A percentile compares a stretch with the other conserved stretches of the same genome.
Conservation (phyloP, 2,797 vertebrate species). For the Leuciscus waleckii region DNA sequence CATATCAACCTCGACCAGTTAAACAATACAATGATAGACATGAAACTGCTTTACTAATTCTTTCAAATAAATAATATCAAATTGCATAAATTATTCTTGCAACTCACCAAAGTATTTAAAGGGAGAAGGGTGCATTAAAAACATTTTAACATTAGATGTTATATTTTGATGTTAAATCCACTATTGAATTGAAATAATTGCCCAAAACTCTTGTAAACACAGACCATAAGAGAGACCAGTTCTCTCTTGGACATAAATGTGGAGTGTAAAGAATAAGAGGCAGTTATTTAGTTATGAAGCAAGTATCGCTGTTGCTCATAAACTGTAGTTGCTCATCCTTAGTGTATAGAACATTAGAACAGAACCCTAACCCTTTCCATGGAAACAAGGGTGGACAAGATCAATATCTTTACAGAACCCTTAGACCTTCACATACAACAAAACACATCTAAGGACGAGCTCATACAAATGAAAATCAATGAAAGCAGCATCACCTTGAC, state of each 20-base stretch:
- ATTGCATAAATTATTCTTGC: too few relatives aligned
- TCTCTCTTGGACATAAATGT: background rate
- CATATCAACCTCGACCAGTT: background rate
- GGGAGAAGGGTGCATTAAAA: too few relatives aligned
- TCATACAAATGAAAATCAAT: constrained; percentile 61
- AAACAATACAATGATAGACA: background rate
- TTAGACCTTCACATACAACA: constrained; percentile 25
- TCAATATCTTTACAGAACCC: constrained; percentile 59
- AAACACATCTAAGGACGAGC: constrained; percentile 12
- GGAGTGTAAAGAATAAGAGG: background rate
- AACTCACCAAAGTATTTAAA: too few relatives aligned
- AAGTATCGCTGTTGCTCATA: background rate
- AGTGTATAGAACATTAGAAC: background rate
- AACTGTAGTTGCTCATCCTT: background rate
- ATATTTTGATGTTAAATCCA: too few relatives aligned
- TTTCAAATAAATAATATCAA: too few relatives aligned
- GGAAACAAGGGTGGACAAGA: constrained; percentile 55
- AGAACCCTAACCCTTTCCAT: constrained; percentile 29
- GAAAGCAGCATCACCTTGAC: constrained; percentile 37
- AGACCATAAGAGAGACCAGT: too few relatives aligned
- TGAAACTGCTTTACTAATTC: background rate
- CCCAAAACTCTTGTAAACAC: too few relatives aligned
- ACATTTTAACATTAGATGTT: too few relatives aligned
- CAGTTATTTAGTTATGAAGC: background rate
- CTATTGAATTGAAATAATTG: too few relatives aligned